These are phyloP conservation scores for Aleiodes leptofemur DNA, from an alignment of 2,888 invertebrate species.

Conservation along the genomic window DNA sequence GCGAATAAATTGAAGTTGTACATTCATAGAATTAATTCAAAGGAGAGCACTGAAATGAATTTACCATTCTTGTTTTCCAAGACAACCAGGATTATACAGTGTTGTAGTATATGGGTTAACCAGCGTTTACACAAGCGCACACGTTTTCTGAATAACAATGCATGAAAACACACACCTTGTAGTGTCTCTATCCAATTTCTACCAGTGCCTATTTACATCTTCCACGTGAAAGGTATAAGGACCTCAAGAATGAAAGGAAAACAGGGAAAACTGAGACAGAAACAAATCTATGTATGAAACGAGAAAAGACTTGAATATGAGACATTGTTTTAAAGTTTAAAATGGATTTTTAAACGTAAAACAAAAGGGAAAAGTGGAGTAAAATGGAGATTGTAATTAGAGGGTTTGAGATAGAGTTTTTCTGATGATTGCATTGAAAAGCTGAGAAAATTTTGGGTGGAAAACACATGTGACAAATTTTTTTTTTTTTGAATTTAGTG, in stretches of 20 bases:
- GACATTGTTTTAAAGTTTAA: too few relatives aligned
- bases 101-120: slow-evolving; percentile 58
- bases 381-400: too few relatives aligned
- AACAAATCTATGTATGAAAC: slow-evolving; percentile 10
- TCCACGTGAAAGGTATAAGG: slow-evolving; percentile 14
- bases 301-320: background rate
- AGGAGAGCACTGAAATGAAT: slow-evolving; percentile 7
- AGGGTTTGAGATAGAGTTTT: too few relatives aligned
- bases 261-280: background rate
- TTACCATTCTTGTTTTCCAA: slow-evolving; percentile 24
- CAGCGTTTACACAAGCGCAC: slow-evolving; percentile 67
- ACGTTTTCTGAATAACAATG: slow-evolving; percentile 68
- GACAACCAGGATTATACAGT: slow-evolving; percentile 25
- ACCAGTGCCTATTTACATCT: slow-evolving; percentile 17
- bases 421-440: too few relatives aligned
- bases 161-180: slow-evolving; percentile 57
- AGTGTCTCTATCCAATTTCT: slow-evolving; percentile 34
- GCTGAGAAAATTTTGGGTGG: too few relatives aligned
- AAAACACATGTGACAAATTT: too few relatives aligned
- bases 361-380: too few relatives aligned
- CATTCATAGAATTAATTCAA: slow-evolving; percentile 18
- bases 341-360: too few relatives aligned
- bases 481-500: too few relatives aligned
- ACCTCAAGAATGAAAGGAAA: background rate
- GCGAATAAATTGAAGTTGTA: background rate